Evolutionary conservation across 2,797 vertebrate species (phyloP).

Genomic region (Sebastes cheni): DNA sequence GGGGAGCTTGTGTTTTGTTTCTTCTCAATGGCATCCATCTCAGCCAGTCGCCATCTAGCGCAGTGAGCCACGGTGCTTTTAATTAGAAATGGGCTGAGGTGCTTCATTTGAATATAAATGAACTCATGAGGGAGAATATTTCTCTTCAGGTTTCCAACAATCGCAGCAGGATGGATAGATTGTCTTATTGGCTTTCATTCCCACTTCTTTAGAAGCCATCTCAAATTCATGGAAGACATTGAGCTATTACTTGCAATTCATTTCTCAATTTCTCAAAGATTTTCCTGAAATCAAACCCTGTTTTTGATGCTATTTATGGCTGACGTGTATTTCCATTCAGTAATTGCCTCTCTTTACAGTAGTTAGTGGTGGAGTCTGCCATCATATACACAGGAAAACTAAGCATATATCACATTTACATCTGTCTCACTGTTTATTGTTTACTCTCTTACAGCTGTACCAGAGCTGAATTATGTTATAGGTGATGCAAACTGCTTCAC

Average conservation of each 20-base stretch:
- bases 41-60: constrained; percentile 19
- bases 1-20: constrained; percentile 41
- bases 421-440: background rate
- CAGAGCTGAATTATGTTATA: background rate
- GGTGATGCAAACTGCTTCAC: background rate
- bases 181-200: constrained; percentile 8
- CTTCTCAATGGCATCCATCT: constrained; percentile 38
- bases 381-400: background rate
- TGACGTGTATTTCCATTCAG: background rate
- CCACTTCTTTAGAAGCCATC: background rate
- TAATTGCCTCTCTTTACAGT: background rate
- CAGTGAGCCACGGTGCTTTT: constrained; percentile 36
- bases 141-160: constrained; percentile 19
- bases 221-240: background rate
- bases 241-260: background rate
- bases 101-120: constrained; percentile 64
- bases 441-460: background rate
- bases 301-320: background rate
- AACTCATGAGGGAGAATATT: constrained; percentile 30
- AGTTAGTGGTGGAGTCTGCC: background rate
- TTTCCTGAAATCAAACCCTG: background rate
- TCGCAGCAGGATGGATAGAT: constrained; percentile 18
- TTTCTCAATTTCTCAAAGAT: background rate
- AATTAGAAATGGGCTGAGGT: constrained; percentile 55
- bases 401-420: background rate